Evolutionary conservation across 2,888 invertebrate species (phyloP).

Genomic region (Chaitophorus viminalis): DNA sequence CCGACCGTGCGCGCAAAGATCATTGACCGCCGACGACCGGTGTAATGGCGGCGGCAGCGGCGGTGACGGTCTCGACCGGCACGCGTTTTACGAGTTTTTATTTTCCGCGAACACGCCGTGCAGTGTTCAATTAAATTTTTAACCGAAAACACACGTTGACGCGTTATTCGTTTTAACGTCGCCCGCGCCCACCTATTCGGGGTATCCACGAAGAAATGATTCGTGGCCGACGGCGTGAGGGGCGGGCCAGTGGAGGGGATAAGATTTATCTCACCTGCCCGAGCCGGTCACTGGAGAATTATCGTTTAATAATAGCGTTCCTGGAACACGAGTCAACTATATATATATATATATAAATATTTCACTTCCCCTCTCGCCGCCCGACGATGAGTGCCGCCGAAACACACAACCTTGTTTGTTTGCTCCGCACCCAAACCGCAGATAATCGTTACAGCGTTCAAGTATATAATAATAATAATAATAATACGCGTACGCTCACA

Average conservation of each 20-base stretch:
- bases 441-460: too few relatives aligned
- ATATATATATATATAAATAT: too few relatives aligned
- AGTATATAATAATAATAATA: too few relatives aligned
- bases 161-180: background rate
- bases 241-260: background rate
- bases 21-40: background rate
- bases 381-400: too few relatives aligned
- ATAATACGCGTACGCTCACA: background rate
- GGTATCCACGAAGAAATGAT: too few relatives aligned
- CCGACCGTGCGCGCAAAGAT: background rate
- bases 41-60: background rate
- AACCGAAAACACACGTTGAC: background rate
- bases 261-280: background rate
- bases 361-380: background rate
- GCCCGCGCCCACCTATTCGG: background rate
- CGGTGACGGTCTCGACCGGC: background rate
- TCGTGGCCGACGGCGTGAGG: too few relatives aligned
- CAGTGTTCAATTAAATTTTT: background rate
- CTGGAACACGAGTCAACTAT: background rate
- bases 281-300: background rate
- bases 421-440: background rate
- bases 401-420: background rate
- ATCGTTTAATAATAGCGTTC: background rate
- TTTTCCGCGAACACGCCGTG: background rate
- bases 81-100: slow-evolving; percentile 1